Conservation (phyloP, 2,113 vertebrate species). For the Lynx canadensis region DNA sequence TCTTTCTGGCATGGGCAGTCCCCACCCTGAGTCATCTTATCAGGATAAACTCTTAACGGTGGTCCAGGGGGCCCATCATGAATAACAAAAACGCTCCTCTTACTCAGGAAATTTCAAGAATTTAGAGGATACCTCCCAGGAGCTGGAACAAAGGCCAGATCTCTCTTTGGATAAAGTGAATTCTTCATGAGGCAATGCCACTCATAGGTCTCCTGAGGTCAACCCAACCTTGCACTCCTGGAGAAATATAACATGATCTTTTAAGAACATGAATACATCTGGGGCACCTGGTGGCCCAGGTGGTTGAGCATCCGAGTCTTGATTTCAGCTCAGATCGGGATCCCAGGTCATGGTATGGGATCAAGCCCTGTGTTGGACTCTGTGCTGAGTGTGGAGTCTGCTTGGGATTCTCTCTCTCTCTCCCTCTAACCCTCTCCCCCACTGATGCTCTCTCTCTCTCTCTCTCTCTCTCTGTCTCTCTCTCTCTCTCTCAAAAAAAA, state of each 20-base stretch:
- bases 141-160: neutral
- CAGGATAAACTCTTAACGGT: neutral
- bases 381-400: neutral
- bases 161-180: neutral
- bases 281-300: no score
- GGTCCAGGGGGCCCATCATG: neutral
- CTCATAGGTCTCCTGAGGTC: neutral
- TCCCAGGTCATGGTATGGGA: no score
- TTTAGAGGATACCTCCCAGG: neutral
- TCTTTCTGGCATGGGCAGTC: neutral
- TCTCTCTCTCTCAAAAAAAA: no score
- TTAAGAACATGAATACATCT: neutral
- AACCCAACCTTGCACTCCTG: neutral
- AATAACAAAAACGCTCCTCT: neutral
- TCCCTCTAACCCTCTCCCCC: no score
- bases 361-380: neutral
- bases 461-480: no score
- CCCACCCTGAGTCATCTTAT: neutral
- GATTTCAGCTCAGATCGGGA: no score
- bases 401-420: no score
- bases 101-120: neutral
- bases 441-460: no score
- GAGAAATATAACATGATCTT: neutral
- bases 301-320: no score
- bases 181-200: neutral